phyloP scores from a whole-genome alignment of 2,113 vertebrate genomes.

The mouse (Mus musculus) region GRCm39 chr5:121150501-121151000 shows the following conservation, averaged over 20 bases:
- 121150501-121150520: not conserved
- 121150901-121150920: not conserved
- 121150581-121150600: fast-evolving
- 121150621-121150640: not conserved
- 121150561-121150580: not conserved
- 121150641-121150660: not conserved
- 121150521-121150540: not conserved
- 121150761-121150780: not conserved
- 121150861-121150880: not conserved
- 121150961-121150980: not conserved
- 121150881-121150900: too few species aligned
- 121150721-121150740: fast-evolving
- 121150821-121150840: not conserved
- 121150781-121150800: not conserved
- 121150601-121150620: not conserved
- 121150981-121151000: not conserved
- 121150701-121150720: fast-evolving
- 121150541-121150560: too few species aligned
- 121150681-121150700: fast-evolving
- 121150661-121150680: not conserved
- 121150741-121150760: not conserved
- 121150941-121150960: not conserved
- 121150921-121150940: not conserved
- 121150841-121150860: not conserved
- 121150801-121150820: not conserved